Conservation (phyloP, 2,113 vertebrate species). For the Nerophis ophidion region DNA sequence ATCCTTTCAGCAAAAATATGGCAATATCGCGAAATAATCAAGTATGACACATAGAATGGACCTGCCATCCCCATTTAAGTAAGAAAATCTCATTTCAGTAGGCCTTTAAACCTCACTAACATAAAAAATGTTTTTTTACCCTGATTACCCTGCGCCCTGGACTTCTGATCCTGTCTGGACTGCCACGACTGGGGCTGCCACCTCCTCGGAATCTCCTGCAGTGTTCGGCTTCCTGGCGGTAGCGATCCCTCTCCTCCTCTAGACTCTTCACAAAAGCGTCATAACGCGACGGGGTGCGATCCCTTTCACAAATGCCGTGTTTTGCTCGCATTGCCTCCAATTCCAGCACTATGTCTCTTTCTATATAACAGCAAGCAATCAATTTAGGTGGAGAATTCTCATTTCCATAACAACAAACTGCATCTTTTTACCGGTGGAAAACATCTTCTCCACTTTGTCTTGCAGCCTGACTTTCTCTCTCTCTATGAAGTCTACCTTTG, state of each 20-base stretch:
- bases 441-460: slow-evolving; percentile 81
- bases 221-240: slow-evolving; percentile 79
- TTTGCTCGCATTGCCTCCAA: slow-evolving; percentile 83
- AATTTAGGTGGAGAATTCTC: neutral
- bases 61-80: too few species aligned
- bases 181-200: slow-evolving; percentile 35
- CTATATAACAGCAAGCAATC: slow-evolving; percentile 57
- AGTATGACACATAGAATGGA: too few species aligned
- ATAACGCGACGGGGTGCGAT: slow-evolving; percentile 86
- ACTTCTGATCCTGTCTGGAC: slow-evolving; percentile 57
- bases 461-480: slow-evolving; percentile 82
- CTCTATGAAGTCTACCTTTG: slow-evolving; percentile 81
- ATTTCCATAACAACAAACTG: neutral
- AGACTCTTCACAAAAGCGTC: slow-evolving; percentile 89
- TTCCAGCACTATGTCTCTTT: slow-evolving; percentile 87
- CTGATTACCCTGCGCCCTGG: slow-evolving; percentile 35
- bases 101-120: neutral
- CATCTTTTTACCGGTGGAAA: slow-evolving; percentile 73
- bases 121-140: neutral
- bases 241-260: slow-evolving; percentile 91
- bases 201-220: slow-evolving; percentile 72
- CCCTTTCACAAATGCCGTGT: slow-evolving; percentile 80
- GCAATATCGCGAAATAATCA: too few species aligned
- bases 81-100: too few species aligned
- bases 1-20: too few species aligned